These are phyloP conservation scores for Cinclus cinclus DNA, from an alignment of 2,113 vertebrate species.

Conservation along the genomic window DNA sequence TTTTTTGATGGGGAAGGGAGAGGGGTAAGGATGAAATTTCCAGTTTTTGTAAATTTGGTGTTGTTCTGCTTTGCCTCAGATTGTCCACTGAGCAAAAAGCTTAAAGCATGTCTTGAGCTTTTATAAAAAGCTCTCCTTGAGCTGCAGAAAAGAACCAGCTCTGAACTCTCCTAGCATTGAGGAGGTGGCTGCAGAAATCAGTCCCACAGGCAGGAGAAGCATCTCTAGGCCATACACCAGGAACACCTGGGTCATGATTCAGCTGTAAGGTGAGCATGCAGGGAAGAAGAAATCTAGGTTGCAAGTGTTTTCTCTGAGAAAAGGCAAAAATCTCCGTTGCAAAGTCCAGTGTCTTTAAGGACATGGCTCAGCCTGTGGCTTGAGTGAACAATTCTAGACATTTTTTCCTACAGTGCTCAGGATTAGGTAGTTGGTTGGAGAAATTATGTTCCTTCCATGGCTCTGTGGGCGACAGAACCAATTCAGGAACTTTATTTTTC, in stretches of 20 bases:
- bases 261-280: fast-evolving
- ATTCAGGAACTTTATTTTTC: not conserved
- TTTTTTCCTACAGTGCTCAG: not conserved
- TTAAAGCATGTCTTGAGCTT: not conserved
- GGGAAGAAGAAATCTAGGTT: not conserved
- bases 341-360: not conserved
- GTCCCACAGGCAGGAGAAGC: not conserved
- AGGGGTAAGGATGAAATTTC: not conserved
- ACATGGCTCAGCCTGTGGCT: not conserved
- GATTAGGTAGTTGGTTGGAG: not conserved
- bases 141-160: not conserved
- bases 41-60: not conserved
- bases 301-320: not conserved
- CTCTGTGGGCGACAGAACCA: not conserved
- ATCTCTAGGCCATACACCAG: not conserved
- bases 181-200: not conserved
- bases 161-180: not conserved
- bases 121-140: not conserved
- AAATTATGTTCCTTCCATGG: not conserved
- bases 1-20: not conserved
- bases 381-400: fast-evolving
- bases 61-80: not conserved
- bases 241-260: not conserved
- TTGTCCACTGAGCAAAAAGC: not conserved
- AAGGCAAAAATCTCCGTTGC: not conserved